These are phyloP conservation scores for Diadumene lineata DNA, from an alignment of 92 coral and sea anemone species.

Conservation along the genomic window DNA sequence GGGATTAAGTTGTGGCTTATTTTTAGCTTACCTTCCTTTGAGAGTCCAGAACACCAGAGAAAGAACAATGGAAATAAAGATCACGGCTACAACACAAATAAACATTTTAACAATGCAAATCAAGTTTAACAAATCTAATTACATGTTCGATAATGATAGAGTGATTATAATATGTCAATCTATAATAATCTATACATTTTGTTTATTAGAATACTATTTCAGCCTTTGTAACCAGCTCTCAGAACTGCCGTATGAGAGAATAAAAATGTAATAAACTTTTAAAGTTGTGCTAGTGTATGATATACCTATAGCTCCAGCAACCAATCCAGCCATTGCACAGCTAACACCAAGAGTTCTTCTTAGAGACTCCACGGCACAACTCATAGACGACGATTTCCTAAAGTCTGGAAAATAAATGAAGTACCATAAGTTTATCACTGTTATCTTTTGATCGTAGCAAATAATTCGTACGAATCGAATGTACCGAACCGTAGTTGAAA, in stretches of 20 bases:
- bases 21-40: constrained; percentile 66
- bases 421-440: background rate
- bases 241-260: too few species aligned
- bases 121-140: background rate
- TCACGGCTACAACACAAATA: constrained; percentile 34
- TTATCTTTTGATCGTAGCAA: too few species aligned
- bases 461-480: too few species aligned
- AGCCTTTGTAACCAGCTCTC: too few species aligned
- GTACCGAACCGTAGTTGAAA: too few species aligned
- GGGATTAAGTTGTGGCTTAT: too few species aligned
- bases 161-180: too few species aligned
- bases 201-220: too few species aligned
- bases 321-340: constrained; percentile 55
- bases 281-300: too few species aligned
- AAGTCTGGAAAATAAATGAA: constrained; percentile 3
- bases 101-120: background rate
- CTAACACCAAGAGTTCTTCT: constrained; percentile 63
- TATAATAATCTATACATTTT: too few species aligned
- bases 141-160: background rate
- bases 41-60: constrained; percentile 47
- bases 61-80: constrained; percentile 37
- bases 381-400: constrained; percentile 26
- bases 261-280: background rate
- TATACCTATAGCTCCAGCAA: constrained; percentile 58
- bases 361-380: constrained; percentile 66